A percentile compares a stretch with the other conserved stretches of the same genome.
phyloP scores from a whole-genome alignment of 2,113 vertebrate species.

The Smithornis capensis region DNA sequence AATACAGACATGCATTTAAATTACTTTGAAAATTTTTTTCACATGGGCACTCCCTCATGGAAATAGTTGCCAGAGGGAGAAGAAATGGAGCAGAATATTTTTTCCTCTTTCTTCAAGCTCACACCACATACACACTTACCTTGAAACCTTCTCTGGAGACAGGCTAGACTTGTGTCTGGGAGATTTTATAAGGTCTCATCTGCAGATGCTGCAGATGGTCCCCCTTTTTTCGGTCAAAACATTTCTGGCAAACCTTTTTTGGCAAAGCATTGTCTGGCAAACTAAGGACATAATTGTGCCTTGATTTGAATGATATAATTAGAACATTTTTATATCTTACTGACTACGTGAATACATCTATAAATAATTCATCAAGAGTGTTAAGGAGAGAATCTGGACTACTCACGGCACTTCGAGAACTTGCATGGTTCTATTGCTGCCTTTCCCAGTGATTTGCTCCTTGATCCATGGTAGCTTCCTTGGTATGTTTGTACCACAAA shows the following conservation, averaged over 20 bases:
- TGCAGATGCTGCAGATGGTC: slow-evolving; percentile 68
- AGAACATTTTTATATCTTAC: slow-evolving; percentile 75
- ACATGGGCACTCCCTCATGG: not conserved
- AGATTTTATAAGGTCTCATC: slow-evolving; percentile 73
- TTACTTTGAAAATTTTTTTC: not conserved
- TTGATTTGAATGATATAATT: slow-evolving; percentile 81
- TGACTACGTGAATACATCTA: slow-evolving; percentile 78
- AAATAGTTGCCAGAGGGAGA: not conserved
- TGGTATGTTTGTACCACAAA: not conserved
- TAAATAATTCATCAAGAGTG: slow-evolving; percentile 74
- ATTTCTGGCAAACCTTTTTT: slow-evolving; percentile 69
- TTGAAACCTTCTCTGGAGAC: slow-evolving; percentile 65
- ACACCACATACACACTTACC: slow-evolving; percentile 65
- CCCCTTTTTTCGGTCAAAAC: slow-evolving; percentile 73
- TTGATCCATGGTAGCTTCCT: slow-evolving; percentile 22
- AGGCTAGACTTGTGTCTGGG: slow-evolving; percentile 54
- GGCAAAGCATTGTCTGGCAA: slow-evolving; percentile 80
- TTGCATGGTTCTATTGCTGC: slow-evolving; percentile 39
- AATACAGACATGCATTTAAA: not conserved
- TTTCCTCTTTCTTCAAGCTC: not conserved
- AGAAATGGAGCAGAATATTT: slow-evolving; percentile 19
- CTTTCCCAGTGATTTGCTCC: slow-evolving; percentile 47
- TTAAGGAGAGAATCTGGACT: slow-evolving; percentile 58
- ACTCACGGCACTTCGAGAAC: slow-evolving; percentile 57
- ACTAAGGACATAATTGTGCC: slow-evolving; percentile 74